Conservation (phyloP, 2,797 vertebrate genomes). For the Urophycis tenuis region DNA sequence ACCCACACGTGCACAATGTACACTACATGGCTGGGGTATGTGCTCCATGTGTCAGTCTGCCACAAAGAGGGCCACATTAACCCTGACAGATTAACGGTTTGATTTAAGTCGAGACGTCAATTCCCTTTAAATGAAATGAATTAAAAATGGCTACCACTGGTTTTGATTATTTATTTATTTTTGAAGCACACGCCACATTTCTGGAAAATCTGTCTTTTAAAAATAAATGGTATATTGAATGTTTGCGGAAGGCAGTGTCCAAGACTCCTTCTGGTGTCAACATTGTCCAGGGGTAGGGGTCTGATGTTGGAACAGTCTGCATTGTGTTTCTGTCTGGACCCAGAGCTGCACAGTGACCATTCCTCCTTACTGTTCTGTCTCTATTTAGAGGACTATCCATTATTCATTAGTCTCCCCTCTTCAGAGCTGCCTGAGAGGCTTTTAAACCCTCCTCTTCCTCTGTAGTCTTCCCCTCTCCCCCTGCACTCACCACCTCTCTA, state of each 20-base stretch:
- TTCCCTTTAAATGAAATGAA: neutral
- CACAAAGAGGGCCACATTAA: neutral
- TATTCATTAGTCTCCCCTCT: constrained; percentile 64
- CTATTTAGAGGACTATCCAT: constrained; percentile 73
- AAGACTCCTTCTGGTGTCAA: neutral
- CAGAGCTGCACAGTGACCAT: constrained; percentile 32
- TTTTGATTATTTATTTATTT: too few species aligned
- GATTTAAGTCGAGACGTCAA: neutral
- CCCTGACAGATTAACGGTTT: neutral
- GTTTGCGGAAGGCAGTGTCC: neutral
- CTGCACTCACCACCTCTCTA: constrained; percentile 27
- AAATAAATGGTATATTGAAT: neutral
- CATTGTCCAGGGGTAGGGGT: neutral
- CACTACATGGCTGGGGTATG: neutral
- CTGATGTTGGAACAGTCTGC: constrained; percentile 17
- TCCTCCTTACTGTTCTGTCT: constrained; percentile 44
- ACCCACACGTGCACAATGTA: neutral
- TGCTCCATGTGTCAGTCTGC: neutral
- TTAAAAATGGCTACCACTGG: neutral
- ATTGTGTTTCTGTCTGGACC: neutral
- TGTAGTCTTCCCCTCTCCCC: constrained; percentile 21
- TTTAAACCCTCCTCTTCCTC: constrained; percentile 37
- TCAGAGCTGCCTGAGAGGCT: constrained; percentile 59
- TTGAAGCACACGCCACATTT: neutral
- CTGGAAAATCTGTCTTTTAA: neutral